phyloP scores from a whole-genome alignment of 2,113 vertebrate genomes.

The Leuciscus idus region DNA sequence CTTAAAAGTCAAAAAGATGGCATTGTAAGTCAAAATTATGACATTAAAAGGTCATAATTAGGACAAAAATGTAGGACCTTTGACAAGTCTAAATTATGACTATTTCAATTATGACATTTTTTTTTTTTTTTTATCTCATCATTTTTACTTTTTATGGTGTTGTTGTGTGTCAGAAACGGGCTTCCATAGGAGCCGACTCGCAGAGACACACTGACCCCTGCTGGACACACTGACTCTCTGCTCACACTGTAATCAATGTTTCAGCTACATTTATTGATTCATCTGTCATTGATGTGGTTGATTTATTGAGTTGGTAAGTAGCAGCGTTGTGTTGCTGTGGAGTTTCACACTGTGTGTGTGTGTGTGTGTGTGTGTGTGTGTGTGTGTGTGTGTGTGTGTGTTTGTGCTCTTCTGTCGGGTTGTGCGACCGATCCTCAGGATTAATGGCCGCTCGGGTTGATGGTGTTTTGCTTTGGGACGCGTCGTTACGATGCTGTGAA shows the following conservation, averaged over 20 bases:
- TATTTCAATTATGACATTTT: no score
- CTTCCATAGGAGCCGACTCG: background rate
- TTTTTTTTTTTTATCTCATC: no score
- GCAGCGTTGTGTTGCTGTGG: background rate
- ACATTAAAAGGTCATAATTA: no score
- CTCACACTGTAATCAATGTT: background rate
- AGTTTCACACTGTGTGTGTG: background rate
- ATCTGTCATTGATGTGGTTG: no score
- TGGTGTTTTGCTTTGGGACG: conserved; percentile 74
- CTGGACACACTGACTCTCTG: background rate
- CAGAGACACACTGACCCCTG: conserved; percentile 28
- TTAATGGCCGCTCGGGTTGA: conserved; percentile 70
- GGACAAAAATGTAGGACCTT: no score
- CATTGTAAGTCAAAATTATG: no score
- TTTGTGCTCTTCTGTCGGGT: conserved; percentile 62
- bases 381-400: conserved; percentile 23
- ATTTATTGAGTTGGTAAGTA: background rate
- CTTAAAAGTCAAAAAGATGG: no score
- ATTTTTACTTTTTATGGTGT: no score
- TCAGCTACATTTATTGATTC: background rate
- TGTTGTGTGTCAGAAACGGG: no score
- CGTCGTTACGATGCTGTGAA: conserved; percentile 74
- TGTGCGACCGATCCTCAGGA: conserved; percentile 65
- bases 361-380: no score
- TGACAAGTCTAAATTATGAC: no score